Evolutionary conservation across 1,140 invertebrate genomes (phyloP).

Genomic region (Halesus radiatus): DNA sequence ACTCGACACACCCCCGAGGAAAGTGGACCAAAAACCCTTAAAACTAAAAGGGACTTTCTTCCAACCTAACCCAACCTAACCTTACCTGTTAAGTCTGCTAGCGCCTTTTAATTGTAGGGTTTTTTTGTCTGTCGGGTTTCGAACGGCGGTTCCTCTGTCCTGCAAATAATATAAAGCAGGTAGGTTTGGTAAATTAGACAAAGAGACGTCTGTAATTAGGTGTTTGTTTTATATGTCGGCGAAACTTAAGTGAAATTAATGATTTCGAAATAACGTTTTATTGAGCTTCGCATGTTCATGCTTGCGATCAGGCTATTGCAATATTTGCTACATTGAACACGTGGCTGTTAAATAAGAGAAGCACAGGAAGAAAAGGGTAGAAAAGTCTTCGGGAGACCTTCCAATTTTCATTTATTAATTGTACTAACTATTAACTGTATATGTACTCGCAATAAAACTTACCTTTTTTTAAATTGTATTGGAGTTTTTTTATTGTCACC

Average conservation of each 20-base stretch:
- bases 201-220: background rate
- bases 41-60: background rate
- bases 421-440: no score
- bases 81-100: background rate
- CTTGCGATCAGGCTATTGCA: no score
- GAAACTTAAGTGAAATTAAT: background rate
- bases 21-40: background rate
- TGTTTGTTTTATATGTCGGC: conserved; percentile 14
- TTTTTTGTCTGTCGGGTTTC: background rate
- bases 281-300: background rate
- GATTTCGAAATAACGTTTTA: background rate
- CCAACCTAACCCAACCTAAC: background rate
- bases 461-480: no score
- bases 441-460: no score
- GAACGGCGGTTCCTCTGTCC: background rate
- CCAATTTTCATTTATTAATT: no score
- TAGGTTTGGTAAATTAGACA: background rate
- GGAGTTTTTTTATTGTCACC: no score
- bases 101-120: conserved; percentile 3
- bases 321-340: no score
- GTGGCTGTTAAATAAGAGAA: background rate
- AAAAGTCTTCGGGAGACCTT: no score
- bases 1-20: conserved; percentile 5
- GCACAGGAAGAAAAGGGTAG: no score
- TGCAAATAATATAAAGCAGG: background rate